phyloP scores from a whole-genome alignment of 2,113 vertebrate genomes.

The Trichomycterus rosablanca region DNA sequence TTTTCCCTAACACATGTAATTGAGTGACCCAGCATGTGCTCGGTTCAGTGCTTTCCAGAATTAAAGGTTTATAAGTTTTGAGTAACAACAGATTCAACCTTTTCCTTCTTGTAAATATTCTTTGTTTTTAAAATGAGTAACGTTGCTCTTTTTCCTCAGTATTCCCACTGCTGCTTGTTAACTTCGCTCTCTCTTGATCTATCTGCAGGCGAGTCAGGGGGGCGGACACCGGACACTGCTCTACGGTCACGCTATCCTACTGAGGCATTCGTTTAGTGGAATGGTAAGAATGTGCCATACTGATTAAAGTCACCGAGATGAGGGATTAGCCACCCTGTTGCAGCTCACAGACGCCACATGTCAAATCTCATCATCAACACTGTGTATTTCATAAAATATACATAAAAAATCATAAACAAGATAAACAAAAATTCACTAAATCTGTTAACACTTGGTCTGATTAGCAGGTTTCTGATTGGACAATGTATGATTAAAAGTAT shows the following conservation, averaged over 20 bases:
- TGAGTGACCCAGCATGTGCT: slow-evolving; percentile 33
- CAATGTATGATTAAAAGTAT: too few relatives aligned
- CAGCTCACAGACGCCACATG: slow-evolving; percentile 8
- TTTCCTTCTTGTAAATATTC: not conserved
- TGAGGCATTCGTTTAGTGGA: slow-evolving; percentile 89
- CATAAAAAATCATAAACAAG: too few relatives aligned
- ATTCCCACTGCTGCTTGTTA: not conserved
- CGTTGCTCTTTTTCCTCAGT: not conserved
- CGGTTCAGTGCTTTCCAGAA: slow-evolving; percentile 13
- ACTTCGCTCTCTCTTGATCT: slow-evolving; percentile 29
- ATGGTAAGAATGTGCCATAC: slow-evolving; percentile 76
- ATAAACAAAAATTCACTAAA: too few relatives aligned
- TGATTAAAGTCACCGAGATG: slow-evolving; percentile 26
- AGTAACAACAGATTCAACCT: slow-evolving; percentile 21
- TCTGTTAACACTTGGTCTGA: too few relatives aligned
- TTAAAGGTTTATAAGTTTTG: slow-evolving; percentile 15
- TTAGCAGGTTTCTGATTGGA: too few relatives aligned
- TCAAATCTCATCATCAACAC: slow-evolving; percentile 21
- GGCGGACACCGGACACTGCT: slow-evolving; percentile 92
- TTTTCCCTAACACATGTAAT: slow-evolving; percentile 34
- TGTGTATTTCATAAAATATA: too few relatives aligned
- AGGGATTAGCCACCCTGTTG: slow-evolving; percentile 32
- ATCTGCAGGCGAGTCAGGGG: slow-evolving; percentile 81
- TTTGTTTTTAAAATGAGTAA: not conserved
- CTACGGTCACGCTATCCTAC: slow-evolving; percentile 90